Conservation (phyloP, 2,888 invertebrate species). For the Drosophila monieri region DNA sequence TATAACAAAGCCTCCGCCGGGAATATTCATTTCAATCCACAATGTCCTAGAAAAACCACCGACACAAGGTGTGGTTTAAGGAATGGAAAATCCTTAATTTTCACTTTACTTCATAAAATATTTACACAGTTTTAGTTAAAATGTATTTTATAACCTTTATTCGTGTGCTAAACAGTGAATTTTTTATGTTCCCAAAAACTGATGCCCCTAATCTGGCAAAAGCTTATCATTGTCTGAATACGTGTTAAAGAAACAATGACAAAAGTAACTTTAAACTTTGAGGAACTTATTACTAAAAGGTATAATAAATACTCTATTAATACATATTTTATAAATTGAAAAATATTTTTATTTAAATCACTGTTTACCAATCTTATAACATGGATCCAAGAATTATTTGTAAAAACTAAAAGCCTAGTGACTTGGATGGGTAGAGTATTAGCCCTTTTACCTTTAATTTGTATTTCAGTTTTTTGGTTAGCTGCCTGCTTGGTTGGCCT, state of each 20-base stretch:
- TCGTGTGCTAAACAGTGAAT: background rate
- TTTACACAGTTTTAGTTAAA: background rate
- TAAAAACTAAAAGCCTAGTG: background rate
- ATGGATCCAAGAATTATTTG: too few species aligned
- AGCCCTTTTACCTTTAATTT: constrained; percentile 5
- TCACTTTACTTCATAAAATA: background rate
- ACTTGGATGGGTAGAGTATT: background rate
- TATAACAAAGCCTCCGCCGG: background rate
- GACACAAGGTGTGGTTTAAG: constrained; percentile 2
- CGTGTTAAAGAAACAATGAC: constrained; percentile 28
- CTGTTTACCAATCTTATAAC: too few species aligned
- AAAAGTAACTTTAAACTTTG: constrained; percentile 31
- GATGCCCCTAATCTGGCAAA: background rate
- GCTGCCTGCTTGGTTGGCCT: constrained; percentile 13
- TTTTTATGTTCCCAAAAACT: background rate
- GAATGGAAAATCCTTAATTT: background rate
- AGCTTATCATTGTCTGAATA: constrained; percentile 10
- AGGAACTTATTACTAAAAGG: too few species aligned
- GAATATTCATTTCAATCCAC: constrained; percentile 14
- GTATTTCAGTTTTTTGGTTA: constrained; percentile 23
- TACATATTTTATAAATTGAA: background rate
- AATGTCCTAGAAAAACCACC: background rate
- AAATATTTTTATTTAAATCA: background rate
- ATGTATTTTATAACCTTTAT: background rate
- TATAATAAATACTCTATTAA: background rate